Percentiles rank a stretch among this genome's conserved stretches.
phyloP scores from a whole-genome alignment of 2,797 vertebrate genomes.

The Labroides dimidiatus region DNA sequence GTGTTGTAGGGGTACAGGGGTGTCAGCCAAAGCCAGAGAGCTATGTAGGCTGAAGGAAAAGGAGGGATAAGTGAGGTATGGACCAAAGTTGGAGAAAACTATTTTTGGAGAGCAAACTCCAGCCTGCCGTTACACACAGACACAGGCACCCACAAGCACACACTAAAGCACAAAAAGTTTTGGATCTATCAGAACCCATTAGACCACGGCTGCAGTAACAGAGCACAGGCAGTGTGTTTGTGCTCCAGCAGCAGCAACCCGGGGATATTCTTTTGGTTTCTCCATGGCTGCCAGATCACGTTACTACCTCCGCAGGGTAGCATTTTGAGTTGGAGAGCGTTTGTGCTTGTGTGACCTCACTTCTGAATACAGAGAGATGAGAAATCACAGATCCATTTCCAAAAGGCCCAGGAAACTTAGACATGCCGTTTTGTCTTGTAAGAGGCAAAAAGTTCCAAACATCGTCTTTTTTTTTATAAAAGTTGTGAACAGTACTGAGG shows the following conservation, averaged over 20 bases:
- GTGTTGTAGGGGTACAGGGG: constrained; percentile 7
- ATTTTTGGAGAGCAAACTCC: constrained; percentile 8
- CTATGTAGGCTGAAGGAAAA: constrained; percentile 45
- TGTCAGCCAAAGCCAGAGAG: constrained; percentile 28
- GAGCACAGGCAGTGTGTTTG: constrained; percentile 57
- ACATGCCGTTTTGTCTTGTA: neutral
- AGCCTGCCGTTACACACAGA: constrained; percentile 20
- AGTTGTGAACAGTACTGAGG: too few species aligned
- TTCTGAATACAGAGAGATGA: constrained; percentile 19
- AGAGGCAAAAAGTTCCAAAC: neutral
- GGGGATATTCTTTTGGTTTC: constrained; percentile 31
- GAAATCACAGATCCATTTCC: constrained; percentile 8
- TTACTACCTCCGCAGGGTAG: constrained; percentile 49
- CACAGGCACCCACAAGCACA: neutral
- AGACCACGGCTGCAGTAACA: constrained; percentile 44
- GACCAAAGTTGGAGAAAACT: constrained; percentile 21
- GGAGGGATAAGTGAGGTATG: constrained; percentile 23
- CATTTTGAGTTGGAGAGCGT: constrained; percentile 40
- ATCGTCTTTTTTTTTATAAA: neutral
- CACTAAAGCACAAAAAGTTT: constrained; percentile 21
- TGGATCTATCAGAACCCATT: constrained; percentile 61
- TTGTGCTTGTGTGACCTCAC: constrained; percentile 42
- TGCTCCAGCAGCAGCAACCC: constrained; percentile 30
- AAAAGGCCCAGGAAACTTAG: constrained; percentile 17
- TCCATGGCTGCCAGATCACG: constrained; percentile 59